Evolutionary conservation across 2,113 vertebrate genomes (phyloP).

Genomic region (Engraulis encrasicolus): DNA sequence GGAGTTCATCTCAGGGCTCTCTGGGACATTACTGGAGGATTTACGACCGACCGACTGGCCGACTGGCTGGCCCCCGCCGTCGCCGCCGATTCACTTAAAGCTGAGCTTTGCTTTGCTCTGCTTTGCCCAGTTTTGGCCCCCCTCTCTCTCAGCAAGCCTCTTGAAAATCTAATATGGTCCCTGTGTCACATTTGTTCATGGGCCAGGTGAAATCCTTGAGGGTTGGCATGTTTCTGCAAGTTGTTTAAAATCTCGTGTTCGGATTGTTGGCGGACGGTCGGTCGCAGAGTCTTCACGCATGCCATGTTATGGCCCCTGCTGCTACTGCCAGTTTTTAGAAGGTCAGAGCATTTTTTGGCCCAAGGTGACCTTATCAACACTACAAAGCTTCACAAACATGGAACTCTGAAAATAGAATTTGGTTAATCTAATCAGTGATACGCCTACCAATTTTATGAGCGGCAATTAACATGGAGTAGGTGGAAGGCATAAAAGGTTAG

Average conservation of each 20-base stretch:
- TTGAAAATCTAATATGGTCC: constrained; percentile 4
- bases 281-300: neutral
- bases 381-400: neutral
- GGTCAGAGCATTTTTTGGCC: neutral
- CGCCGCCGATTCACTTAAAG: neutral
- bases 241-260: neutral
- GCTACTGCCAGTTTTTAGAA: neutral
- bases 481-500: neutral
- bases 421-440: neutral
- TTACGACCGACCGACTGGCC: neutral
- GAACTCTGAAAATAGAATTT: neutral
- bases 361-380: neutral
- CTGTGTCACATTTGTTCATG: neutral
- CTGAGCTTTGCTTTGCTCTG: neutral
- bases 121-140: neutral
- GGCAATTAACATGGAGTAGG: neutral
- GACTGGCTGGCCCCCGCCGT: no score
- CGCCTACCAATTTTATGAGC: no score
- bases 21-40: neutral
- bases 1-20: constrained; percentile 4
- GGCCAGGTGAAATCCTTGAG: neutral
- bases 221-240: neutral
- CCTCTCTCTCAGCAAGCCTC: no score
- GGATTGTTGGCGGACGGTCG: no score
- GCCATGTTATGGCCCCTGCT: neutral